Base-by-base conservation (phyloP, 2,888 invertebrate genomes). In the Cecidostiba fungosa region DNA sequence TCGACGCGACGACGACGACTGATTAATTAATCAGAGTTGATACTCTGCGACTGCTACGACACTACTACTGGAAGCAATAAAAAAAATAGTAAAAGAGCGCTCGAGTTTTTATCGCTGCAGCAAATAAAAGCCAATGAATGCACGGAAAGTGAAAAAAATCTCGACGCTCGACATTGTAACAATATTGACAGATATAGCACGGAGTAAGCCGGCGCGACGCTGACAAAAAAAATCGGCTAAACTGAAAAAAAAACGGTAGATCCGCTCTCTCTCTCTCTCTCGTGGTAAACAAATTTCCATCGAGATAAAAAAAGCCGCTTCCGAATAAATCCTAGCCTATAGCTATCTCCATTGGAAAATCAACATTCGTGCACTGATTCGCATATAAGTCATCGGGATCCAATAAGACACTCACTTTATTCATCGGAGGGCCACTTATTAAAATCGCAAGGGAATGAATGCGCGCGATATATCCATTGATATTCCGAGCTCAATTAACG, bases 401-500 rank as follows among this genome's bases (percentile, higher is more conserved):
- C 54, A 54, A 43, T 54, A 54, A 16, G 32, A 69, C 5, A 29
- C 29, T 0, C 36, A 1, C 43, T n/a, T 23, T 1, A 39, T 10
- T 26, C 43, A 26, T 14, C 73, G 73, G 5, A 12, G 43, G 47
- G 43, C 43, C n/a, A n/a, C n/a, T n/a, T n/a, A 6, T 29, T 26
- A 47, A 43, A 73, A 26, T 73, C 73, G 73, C 43, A 14, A 23
- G 43, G 43, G 43, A 43, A 10, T 6, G 36, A 36, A 6, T 10
- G 12, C 36, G 72, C n/a, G 39, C 72, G 23, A n/a, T 29, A 29
- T 23, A 29, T 74, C 36, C 81, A 81, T 85, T 81, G 85, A 81
- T 81, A 77, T 81, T 77, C 62, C 72, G 77, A 29, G 14, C 72
- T 59, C 74, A 77, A 85, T 80, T 85, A 77, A 77, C 50, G 85